Conservation (phyloP, 2,113 vertebrate genomes). For the Acinonyx jubatus region DNA sequence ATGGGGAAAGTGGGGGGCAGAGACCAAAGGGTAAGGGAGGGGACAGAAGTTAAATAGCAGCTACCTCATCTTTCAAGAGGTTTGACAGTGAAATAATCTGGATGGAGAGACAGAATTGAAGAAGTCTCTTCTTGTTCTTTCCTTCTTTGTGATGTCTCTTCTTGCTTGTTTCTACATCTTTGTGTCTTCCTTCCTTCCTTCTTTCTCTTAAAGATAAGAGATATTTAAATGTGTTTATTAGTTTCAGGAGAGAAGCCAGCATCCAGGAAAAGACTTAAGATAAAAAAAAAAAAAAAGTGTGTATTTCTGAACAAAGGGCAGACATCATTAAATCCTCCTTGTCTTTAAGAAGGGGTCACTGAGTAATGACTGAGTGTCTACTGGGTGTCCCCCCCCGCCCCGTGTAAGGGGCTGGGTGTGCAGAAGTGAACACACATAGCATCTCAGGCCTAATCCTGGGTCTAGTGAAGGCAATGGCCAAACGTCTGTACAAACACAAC, state of each 20-base stretch:
- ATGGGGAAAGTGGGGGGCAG: too few species aligned
- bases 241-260: neutral
- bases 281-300: rapidly evolving
- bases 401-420: neutral
- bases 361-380: neutral
- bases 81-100: neutral
- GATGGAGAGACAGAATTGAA: neutral
- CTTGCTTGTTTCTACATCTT: neutral
- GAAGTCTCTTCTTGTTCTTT: neutral
- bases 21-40: rapidly evolving
- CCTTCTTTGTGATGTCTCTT: neutral
- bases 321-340: neutral
- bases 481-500: rapidly evolving
- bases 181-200: neutral
- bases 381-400: neutral
- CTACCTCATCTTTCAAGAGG: rapidly evolving
- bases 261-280: neutral
- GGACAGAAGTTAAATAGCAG: rapidly evolving
- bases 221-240: neutral
- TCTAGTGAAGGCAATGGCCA: neutral
- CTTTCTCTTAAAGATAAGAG: neutral
- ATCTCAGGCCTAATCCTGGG: rapidly evolving
- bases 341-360: too few species aligned
- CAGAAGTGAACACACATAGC: neutral
- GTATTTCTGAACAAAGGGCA: neutral